Conservation (phyloP, 1,140 invertebrate species). For the Drosophila neocordata region DNA sequence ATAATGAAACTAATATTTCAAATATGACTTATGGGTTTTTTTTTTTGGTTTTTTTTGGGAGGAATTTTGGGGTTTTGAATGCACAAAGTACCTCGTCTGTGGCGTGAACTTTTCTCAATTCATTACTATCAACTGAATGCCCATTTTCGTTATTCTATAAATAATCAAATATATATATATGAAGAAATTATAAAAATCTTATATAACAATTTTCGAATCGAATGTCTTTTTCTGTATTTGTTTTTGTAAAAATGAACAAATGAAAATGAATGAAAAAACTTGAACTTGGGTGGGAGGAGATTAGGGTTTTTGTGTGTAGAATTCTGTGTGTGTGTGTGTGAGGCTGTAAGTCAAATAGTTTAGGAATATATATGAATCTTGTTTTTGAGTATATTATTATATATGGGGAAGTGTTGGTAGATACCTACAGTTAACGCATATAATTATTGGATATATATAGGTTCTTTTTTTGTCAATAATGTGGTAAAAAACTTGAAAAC, state of each 20-base stretch:
- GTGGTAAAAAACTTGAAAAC: constrained; percentile 37
- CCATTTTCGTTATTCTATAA: constrained; percentile 83
- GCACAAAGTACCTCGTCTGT: constrained; percentile 83
- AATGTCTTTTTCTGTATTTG: constrained; percentile 37
- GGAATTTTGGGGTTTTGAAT: constrained; percentile 57
- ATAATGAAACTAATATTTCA: constrained; percentile 60
- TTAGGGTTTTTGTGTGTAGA: constrained; percentile 39
- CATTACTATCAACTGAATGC: constrained; percentile 83
- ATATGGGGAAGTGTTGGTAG: constrained; percentile 48
- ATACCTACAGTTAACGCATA: constrained; percentile 75
- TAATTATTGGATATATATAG: constrained; percentile 34
- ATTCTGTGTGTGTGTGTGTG: no score
- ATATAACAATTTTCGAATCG: constrained; percentile 53
- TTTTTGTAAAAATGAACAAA: constrained; percentile 21
- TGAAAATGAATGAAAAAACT: constrained; percentile 31
- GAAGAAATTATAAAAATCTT: constrained; percentile 71
- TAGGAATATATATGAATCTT: constrained; percentile 49
- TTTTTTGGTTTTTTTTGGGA: constrained; percentile 51
- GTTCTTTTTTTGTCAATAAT: constrained; percentile 14
- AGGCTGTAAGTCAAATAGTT: constrained; percentile 60
- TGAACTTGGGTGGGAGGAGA: constrained; percentile 29
- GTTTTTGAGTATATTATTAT: constrained; percentile 35
- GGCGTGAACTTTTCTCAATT: constrained; percentile 83
- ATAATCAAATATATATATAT: constrained; percentile 58
- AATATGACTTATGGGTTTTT: constrained; percentile 49